phyloP scores from a whole-genome alignment of 1,140 invertebrate genomes.

The Oedothorax gibbosus region DNA sequence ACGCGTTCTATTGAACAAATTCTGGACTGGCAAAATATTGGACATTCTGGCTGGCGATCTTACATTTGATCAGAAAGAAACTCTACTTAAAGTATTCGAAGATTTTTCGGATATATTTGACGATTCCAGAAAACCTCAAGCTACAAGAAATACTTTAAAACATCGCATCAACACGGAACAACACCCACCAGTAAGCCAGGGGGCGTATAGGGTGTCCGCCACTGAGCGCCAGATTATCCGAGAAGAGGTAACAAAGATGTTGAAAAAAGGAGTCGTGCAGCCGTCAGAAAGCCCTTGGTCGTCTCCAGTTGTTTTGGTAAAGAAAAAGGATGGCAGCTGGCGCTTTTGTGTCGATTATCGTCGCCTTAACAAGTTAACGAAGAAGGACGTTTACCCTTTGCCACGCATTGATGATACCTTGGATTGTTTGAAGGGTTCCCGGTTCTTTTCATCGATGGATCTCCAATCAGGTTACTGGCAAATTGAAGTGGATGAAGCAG shows the following conservation, averaged over 20 bases:
- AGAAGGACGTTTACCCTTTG: neutral
- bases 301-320: constrained; percentile 61
- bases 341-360: constrained; percentile 72
- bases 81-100: too few relatives aligned
- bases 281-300: constrained; percentile 54
- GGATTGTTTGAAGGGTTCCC: constrained; percentile 48
- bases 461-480: constrained; percentile 71
- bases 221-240: neutral
- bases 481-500: constrained; percentile 65
- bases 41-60: neutral
- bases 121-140: too few relatives aligned
- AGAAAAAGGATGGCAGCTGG: constrained; percentile 70
- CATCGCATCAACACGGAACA: neutral
- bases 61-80: too few relatives aligned
- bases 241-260: constrained; percentile 8
- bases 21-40: neutral
- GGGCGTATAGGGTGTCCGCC: neutral
- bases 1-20: neutral
- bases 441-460: constrained; percentile 70
- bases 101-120: too few relatives aligned
- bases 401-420: neutral
- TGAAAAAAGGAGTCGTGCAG: constrained; percentile 56
- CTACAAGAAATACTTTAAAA: too few relatives aligned
- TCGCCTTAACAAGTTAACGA: neutral
- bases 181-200: neutral